phyloP scores from a whole-genome alignment of 2,888 invertebrate species.

The Archips xylosteana region DNA sequence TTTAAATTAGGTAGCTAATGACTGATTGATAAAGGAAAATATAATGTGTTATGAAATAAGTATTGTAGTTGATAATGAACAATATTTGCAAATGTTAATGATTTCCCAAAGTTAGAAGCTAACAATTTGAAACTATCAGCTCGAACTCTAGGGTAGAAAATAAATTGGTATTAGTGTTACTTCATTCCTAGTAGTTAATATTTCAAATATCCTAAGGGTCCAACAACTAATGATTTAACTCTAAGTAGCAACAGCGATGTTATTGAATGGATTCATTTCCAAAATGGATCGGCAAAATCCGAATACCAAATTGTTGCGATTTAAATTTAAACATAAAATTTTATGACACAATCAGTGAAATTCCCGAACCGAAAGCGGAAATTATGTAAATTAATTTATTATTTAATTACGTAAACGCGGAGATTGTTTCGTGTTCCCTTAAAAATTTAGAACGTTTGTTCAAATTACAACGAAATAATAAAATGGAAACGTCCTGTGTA shows the following conservation, averaged over 20 bases:
- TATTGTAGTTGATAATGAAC: background rate
- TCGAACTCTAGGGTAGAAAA: too few relatives aligned
- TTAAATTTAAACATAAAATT: slow-evolving; percentile 29
- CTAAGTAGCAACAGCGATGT: background rate
- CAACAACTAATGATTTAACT: too few relatives aligned
- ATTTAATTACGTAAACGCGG: slow-evolving; percentile 26
- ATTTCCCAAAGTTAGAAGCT: too few relatives aligned
- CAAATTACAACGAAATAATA: slow-evolving; percentile 37
- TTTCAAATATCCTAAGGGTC: too few relatives aligned
- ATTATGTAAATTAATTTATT: slow-evolving; percentile 34
- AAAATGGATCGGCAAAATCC: slow-evolving; percentile 2
- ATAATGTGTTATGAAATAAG: too few relatives aligned
- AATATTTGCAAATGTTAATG: too few relatives aligned
- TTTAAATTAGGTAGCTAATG: background rate
- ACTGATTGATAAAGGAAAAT: background rate
- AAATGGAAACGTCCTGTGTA: slow-evolving; percentile 31
- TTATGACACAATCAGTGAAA: slow-evolving; percentile 29
- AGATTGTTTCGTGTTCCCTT: slow-evolving; percentile 14
- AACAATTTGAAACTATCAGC: too few relatives aligned
- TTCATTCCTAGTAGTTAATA: too few relatives aligned
- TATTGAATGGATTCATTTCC: background rate
- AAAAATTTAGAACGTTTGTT: slow-evolving; percentile 7
- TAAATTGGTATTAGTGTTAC: too few relatives aligned
- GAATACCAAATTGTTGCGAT: slow-evolving; percentile 16
- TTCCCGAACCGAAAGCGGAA: slow-evolving; percentile 19